These are phyloP conservation scores for Pteronotus mesoamericanus DNA, from an alignment of 2,797 vertebrate genomes.

Conservation along the genomic window DNA sequence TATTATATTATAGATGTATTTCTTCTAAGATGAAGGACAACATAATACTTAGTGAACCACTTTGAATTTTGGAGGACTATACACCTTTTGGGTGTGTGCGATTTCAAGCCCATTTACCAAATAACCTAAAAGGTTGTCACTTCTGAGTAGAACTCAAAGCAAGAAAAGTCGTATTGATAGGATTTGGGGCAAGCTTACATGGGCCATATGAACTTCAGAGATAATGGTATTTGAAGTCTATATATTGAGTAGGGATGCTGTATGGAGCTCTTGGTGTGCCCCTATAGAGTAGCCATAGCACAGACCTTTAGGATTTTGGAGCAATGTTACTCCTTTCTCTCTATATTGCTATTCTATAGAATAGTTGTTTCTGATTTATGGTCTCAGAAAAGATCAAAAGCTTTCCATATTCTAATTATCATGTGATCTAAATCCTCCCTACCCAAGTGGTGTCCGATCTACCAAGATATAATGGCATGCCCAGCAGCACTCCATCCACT, in stretches of 20 bases:
- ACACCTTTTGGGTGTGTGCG: neutral
- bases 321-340: neutral
- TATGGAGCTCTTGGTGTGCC: neutral
- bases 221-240: neutral
- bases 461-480: neutral
- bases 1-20: neutral
- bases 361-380: neutral
- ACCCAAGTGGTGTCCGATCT: neutral
- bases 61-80: neutral
- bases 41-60: neutral
- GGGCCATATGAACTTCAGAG: neutral
- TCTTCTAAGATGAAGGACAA: neutral
- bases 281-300: neutral
- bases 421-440: neutral
- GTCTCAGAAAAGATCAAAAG: neutral
- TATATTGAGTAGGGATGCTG: neutral
- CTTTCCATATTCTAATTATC: neutral
- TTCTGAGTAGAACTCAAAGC: neutral
- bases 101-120: neutral
- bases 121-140: neutral
- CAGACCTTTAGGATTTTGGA: neutral
- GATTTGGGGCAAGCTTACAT: neutral
- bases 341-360: neutral
- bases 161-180: neutral
- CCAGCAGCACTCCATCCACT: neutral